Conservation (phyloP, 2,113 vertebrate species). For the Micromys minutus region DNA sequence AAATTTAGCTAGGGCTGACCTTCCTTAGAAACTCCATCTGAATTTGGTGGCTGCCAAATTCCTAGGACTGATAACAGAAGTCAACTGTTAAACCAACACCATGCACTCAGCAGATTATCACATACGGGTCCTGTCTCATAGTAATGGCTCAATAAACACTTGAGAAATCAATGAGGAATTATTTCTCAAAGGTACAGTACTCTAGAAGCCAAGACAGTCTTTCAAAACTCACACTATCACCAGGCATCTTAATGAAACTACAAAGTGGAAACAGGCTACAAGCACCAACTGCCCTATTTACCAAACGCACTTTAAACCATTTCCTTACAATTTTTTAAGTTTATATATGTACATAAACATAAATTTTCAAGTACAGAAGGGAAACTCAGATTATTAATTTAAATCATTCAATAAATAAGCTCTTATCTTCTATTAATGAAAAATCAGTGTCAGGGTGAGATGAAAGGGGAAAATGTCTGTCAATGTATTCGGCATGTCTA, state of each 20-base stretch:
- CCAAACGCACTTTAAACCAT: constrained; percentile 52
- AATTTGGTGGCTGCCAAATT: constrained; percentile 52
- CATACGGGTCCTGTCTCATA: background rate
- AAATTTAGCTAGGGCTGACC: constrained; percentile 21
- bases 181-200: background rate
- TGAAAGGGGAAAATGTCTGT: constrained; percentile 82
- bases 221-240: constrained; percentile 42
- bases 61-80: constrained; percentile 30
- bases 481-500: constrained; percentile 80
- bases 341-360: background rate
- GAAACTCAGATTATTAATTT: constrained; percentile 52
- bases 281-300: constrained; percentile 38
- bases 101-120: background rate
- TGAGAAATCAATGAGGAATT: constrained; percentile 41
- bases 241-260: constrained; percentile 60
- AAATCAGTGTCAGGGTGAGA: constrained; percentile 62
- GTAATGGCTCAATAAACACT: constrained; percentile 50
- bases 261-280: constrained; percentile 51
- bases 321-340: background rate
- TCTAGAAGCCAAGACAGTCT: constrained; percentile 20
- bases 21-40: constrained; percentile 52
- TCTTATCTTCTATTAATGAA: constrained; percentile 67
- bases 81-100: constrained; percentile 49
- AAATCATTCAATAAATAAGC: constrained; percentile 58
- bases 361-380: constrained; percentile 62